A percentile compares a stretch with the other conserved stretches of the same genome.
Evolutionary conservation across 2,797 vertebrate species (phyloP).

Genomic region (Leptatherina wallacei): DNA sequence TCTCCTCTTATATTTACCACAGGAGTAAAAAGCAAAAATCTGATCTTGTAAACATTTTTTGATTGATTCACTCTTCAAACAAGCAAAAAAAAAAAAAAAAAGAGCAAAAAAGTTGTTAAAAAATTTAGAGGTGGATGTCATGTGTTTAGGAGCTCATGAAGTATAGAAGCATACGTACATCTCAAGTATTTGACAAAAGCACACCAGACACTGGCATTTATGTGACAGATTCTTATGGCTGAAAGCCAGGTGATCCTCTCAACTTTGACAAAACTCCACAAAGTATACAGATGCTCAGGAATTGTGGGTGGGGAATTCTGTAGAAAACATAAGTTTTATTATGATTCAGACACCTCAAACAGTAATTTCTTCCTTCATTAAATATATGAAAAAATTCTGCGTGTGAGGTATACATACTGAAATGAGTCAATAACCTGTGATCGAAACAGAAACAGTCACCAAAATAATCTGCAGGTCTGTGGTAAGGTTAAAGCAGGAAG

Average conservation of each 20-base stretch:
- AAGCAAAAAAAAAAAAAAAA: slow-evolving; percentile 30
- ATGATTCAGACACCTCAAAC: not conserved
- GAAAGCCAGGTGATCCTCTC: slow-evolving; percentile 22
- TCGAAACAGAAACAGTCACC: slow-evolving; percentile 27
- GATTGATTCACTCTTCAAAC: not conserved
- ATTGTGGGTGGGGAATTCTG: slow-evolving; percentile 7
- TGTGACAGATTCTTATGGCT: slow-evolving; percentile 64
- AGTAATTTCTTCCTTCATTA: not conserved
- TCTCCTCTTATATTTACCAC: not conserved
- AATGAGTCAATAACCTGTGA: slow-evolving; percentile 28
- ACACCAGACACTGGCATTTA: slow-evolving; percentile 28
- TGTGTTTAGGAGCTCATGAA: slow-evolving; percentile 18
- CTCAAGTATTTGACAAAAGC: slow-evolving; percentile 53
- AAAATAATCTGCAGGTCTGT: not conserved
- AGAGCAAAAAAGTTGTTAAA: slow-evolving; percentile 14
- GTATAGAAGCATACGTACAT: slow-evolving; percentile 36
- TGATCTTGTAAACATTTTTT: not conserved
- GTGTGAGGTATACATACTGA: not conserved
- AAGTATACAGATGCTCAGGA: slow-evolving; percentile 3
- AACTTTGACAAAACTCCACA: slow-evolving; percentile 24
- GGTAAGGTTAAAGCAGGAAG: slow-evolving; percentile 8
- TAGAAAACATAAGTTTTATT: slow-evolving; percentile 15
- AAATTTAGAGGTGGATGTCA: slow-evolving; percentile 7
- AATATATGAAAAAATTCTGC: not conserved
- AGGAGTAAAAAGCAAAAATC: slow-evolving; percentile 2